phyloP scores from a whole-genome alignment of 2,797 vertebrate species.

The Moxostoma hubbsi region DNA sequence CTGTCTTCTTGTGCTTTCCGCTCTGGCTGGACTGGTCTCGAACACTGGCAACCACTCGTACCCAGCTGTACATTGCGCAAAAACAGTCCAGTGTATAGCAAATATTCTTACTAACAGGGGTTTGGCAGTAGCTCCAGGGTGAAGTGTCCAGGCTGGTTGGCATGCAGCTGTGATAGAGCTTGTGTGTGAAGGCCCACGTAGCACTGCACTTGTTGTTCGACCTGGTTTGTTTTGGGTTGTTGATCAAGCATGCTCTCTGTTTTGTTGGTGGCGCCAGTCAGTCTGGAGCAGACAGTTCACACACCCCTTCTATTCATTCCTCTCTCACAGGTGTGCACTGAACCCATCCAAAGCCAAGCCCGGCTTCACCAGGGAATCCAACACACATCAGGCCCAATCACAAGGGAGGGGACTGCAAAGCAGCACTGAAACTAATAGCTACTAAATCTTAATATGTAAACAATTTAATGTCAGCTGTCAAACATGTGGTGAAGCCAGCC shows the following conservation, averaged over 20 bases:
- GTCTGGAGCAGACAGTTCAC: conserved; percentile 93
- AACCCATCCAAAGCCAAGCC: conserved; percentile 87
- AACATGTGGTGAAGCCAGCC: conserved; percentile 43
- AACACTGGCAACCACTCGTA: conserved; percentile 64
- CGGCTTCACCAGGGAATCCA: conserved; percentile 85
- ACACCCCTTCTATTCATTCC: conserved; percentile 92
- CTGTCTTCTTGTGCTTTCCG: conserved; percentile 5
- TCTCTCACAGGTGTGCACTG: conserved; percentile 97
- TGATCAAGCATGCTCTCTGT: conserved; percentile 97
- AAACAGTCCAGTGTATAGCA: conserved; percentile 75
- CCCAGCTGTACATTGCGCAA: conserved; percentile 78
- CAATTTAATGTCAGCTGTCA: conserved; percentile 59
- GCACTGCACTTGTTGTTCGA: conserved; percentile 86
- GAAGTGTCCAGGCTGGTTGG: conserved; percentile 47
- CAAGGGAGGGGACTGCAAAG: conserved; percentile 73
- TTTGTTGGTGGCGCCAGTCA: conserved; percentile 94
- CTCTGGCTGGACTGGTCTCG: conserved; percentile 53
- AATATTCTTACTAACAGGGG: conserved; percentile 66
- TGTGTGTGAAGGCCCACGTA: conserved; percentile 68
- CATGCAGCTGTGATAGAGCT: conserved; percentile 51
- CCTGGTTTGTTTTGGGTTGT: conserved; percentile 97
- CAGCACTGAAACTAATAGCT: conserved; percentile 70
- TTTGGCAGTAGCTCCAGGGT: conserved; percentile 66
- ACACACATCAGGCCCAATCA: conserved; percentile 82
- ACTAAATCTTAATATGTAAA: conserved; percentile 69